Evolutionary conservation across 2,797 vertebrate species (phyloP).

Genomic region (Cheracebus regulus): DNA sequence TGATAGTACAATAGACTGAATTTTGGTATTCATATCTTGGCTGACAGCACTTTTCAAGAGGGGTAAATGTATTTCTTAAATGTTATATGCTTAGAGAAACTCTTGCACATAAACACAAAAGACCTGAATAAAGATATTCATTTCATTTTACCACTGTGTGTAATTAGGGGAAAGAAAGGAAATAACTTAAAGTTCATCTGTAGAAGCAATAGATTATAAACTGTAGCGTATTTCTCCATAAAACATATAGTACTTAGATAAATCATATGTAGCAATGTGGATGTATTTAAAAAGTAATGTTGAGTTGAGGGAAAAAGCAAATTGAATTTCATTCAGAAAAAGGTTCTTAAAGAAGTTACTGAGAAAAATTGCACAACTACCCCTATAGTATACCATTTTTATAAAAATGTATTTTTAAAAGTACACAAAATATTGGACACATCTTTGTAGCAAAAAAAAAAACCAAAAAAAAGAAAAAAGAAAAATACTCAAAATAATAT

Average conservation of each 20-base stretch:
- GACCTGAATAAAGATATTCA: background rate
- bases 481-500: background rate
- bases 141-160: background rate
- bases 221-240: background rate
- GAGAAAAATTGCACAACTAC: background rate
- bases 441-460: too few relatives aligned
- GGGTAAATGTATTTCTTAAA: background rate
- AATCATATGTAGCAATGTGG: background rate
- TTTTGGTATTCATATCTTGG: background rate
- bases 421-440: background rate
- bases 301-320: background rate
- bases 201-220: background rate
- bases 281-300: background rate
- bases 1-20: background rate
- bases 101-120: background rate
- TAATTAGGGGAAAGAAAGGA: background rate
- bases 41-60: background rate
- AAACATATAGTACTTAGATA: background rate
- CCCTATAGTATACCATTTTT: background rate
- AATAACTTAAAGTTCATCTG: background rate
- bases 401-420: background rate
- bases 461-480: too few relatives aligned
- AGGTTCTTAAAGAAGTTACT: background rate
- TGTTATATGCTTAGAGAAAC: background rate
- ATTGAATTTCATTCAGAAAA: background rate